Evolutionary conservation across 2,797 vertebrate species (phyloP).

Genomic region (Pangasius macronema): DNA sequence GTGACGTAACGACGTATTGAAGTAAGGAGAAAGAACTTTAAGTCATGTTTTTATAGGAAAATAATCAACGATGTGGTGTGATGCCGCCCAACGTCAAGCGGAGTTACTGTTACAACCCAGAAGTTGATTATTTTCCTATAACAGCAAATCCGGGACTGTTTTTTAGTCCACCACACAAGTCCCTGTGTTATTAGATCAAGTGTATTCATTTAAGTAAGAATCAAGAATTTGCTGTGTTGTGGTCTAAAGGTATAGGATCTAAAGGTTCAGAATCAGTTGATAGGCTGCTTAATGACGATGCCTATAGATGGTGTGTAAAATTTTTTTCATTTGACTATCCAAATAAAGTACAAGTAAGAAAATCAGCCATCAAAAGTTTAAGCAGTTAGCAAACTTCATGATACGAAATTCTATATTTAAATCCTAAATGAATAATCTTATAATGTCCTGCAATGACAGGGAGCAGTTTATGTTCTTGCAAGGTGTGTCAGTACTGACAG

Average conservation of each 20-base stretch:
- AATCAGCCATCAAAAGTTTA: neutral
- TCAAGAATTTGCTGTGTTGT: neutral
- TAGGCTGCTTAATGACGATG: neutral
- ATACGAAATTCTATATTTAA: neutral
- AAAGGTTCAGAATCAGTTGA: neutral
- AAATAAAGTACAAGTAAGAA: neutral
- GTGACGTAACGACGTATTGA: neutral
- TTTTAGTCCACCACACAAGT: neutral
- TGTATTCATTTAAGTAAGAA: too few species aligned
- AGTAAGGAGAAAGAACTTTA: neutral
- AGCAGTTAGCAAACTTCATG: neutral
- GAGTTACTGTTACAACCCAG: neutral
- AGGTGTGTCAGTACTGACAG: slow-evolving; percentile 32
- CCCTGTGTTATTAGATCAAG: neutral
- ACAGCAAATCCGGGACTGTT: neutral
- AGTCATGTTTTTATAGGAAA: neutral
- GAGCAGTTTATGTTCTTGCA: slow-evolving; percentile 3
- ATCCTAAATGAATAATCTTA: neutral
- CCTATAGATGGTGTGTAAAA: neutral
- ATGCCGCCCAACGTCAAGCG: neutral
- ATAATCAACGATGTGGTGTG: neutral
- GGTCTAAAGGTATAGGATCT: too few species aligned
- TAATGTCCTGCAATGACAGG: neutral
- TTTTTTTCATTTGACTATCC: neutral
- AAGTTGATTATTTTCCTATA: neutral